phyloP scores from a whole-genome alignment of 2,888 invertebrate genomes.

The Leistus spinibarbis region DNA sequence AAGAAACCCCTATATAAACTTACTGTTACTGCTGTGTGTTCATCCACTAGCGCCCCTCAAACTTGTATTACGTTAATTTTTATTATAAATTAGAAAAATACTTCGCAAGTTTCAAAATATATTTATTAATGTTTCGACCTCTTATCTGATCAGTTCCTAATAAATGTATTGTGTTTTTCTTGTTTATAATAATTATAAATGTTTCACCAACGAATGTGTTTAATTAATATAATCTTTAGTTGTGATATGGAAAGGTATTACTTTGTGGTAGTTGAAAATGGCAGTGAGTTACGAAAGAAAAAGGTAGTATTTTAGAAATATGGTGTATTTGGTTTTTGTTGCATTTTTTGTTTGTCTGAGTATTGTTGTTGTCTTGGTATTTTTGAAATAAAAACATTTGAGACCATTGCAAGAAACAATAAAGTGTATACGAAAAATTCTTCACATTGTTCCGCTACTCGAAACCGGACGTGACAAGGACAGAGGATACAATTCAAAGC shows the following conservation, averaged over 20 bases:
- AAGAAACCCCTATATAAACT: not conserved
- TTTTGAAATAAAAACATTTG: not conserved
- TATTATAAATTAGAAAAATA: too few relatives aligned
- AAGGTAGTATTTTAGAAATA: not conserved
- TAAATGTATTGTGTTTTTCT: too few relatives aligned
- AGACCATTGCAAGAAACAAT: not conserved
- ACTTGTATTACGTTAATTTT: too few relatives aligned
- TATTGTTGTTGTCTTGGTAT: not conserved
- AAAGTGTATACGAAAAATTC: not conserved
- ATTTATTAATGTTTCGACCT: too few relatives aligned
- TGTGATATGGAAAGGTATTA: too few relatives aligned
- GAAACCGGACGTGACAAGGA: slow-evolving; percentile 29
- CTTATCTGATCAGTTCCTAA: too few relatives aligned
- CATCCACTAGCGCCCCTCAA: slow-evolving; percentile 10
- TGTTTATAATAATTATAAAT: too few relatives aligned
- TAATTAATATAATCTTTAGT: too few relatives aligned
- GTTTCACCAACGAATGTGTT: too few relatives aligned
- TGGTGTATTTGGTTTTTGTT: not conserved
- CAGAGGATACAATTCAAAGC: slow-evolving; percentile 13
- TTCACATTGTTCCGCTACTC: not conserved
- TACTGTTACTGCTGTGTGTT: not conserved
- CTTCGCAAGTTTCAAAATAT: too few relatives aligned
- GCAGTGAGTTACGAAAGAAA: too few relatives aligned
- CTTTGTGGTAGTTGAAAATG: too few relatives aligned
- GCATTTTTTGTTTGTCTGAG: not conserved